Evolutionary conservation across 2,888 invertebrate genomes (phyloP).

Genomic region (Rugalucina vietnamica): DNA sequence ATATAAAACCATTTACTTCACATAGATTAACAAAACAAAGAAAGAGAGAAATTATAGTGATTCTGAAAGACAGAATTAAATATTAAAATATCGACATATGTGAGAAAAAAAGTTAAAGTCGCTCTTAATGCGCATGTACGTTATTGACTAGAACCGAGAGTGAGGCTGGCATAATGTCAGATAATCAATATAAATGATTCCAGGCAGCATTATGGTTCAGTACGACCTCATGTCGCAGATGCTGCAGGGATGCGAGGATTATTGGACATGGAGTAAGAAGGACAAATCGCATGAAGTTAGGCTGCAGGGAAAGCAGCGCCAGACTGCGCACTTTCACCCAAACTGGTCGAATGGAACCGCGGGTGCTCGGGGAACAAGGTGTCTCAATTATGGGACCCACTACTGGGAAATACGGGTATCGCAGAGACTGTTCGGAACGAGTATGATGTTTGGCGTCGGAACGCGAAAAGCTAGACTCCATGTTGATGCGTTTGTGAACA

Average conservation of each 20-base stretch:
- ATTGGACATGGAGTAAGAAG: conserved; percentile 89
- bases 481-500: conserved; percentile 88
- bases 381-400: conserved; percentile 87
- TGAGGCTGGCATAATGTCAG: background rate
- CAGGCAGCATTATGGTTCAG: conserved; percentile 51
- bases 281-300: conserved; percentile 86
- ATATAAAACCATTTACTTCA: no score
- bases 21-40: no score
- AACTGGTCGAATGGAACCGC: conserved; percentile 91
- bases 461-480: conserved; percentile 87
- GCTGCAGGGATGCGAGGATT: conserved; percentile 87
- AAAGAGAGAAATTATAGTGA: no score
- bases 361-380: conserved; percentile 88
- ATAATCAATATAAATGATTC: background rate
- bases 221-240: conserved; percentile 60
- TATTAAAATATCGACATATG: background rate
- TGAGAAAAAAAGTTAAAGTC: no score
- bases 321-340: conserved; percentile 89
- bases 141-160: background rate
- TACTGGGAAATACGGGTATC: conserved; percentile 89
- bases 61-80: no score
- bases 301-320: conserved; percentile 83
- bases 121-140: background rate
- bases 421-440: conserved; percentile 89
- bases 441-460: conserved; percentile 91